phyloP scores from a whole-genome alignment of 2,888 invertebrate species.

The Sinopyrophorus schimmeli region DNA sequence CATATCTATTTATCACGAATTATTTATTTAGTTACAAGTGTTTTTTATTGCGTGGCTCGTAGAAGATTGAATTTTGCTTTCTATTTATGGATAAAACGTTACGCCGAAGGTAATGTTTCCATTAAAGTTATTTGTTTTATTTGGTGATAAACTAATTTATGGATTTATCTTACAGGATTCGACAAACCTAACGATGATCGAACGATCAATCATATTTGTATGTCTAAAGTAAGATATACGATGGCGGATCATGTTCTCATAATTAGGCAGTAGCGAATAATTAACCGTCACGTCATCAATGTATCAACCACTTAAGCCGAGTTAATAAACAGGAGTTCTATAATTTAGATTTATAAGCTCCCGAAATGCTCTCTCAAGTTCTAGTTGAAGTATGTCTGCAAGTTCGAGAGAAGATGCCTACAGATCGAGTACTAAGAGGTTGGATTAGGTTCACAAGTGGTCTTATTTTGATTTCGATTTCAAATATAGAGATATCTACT shows the following conservation, averaged over 20 bases:
- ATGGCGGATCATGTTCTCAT: constrained; percentile 50
- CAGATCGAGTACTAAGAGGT: constrained; percentile 24
- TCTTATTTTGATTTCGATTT: constrained; percentile 29
- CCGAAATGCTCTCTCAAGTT: constrained; percentile 26
- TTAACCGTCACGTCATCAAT: constrained; percentile 51
- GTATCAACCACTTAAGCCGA: constrained; percentile 48
- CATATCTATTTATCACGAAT: constrained; percentile 12
- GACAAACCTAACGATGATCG: constrained; percentile 4
- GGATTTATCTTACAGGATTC: neutral
- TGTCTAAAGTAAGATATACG: constrained; percentile 48
- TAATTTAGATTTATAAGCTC: constrained; percentile 40
- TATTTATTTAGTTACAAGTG: constrained; percentile 17
- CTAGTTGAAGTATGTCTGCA: constrained; percentile 29
- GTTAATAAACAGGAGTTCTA: constrained; percentile 42
- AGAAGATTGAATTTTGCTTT: neutral
- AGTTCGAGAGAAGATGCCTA: constrained; percentile 26
- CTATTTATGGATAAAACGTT: neutral
- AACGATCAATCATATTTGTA: constrained; percentile 45
- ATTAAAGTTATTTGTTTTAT: neutral
- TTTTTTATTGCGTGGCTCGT: constrained; percentile 1
- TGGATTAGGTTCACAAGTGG: constrained; percentile 27
- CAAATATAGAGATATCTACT: constrained; percentile 21
- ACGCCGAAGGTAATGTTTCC: neutral
- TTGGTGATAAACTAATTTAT: neutral
- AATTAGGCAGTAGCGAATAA: constrained; percentile 52